Conservation (phyloP, 2,113 vertebrate genomes). For the Melanocharis versteri region DNA sequence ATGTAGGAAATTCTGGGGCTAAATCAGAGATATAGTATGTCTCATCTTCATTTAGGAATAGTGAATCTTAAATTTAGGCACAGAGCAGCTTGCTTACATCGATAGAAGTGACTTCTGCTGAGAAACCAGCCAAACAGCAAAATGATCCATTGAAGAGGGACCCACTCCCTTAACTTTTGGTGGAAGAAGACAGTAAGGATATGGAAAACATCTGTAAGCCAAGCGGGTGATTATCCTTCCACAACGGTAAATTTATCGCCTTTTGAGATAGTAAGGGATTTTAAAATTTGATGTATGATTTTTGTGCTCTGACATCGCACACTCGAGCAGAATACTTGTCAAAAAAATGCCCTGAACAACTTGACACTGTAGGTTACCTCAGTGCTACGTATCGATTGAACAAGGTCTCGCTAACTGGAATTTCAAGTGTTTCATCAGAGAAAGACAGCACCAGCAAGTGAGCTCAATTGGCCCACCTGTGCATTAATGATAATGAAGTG, state of each 20-base stretch:
- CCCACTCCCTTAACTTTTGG: background rate
- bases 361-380: conserved; percentile 4
- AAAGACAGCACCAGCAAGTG: background rate
- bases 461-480: background rate
- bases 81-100: background rate
- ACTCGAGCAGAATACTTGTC: background rate
- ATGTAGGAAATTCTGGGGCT: background rate
- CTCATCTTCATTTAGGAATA: background rate
- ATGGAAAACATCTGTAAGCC: conserved; percentile 10
- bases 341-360: background rate
- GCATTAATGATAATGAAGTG: background rate
- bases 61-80: background rate
- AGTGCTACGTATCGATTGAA: background rate
- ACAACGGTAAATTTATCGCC: conserved; percentile 3
- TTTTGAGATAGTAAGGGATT: background rate
- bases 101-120: background rate
- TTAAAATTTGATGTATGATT: conserved; percentile 2
- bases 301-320: background rate
- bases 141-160: background rate
- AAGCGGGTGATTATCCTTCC: background rate
- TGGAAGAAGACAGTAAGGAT: background rate
- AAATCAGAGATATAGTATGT: background rate
- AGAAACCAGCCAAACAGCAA: background rate
- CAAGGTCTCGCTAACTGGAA: conserved; percentile 32
- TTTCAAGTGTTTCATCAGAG: conserved; percentile 23